Evolutionary conservation across 2,888 invertebrate species (phyloP), one percentile per base, ranked within the genome.

Genomic region (Amitus sp.): DNA sequence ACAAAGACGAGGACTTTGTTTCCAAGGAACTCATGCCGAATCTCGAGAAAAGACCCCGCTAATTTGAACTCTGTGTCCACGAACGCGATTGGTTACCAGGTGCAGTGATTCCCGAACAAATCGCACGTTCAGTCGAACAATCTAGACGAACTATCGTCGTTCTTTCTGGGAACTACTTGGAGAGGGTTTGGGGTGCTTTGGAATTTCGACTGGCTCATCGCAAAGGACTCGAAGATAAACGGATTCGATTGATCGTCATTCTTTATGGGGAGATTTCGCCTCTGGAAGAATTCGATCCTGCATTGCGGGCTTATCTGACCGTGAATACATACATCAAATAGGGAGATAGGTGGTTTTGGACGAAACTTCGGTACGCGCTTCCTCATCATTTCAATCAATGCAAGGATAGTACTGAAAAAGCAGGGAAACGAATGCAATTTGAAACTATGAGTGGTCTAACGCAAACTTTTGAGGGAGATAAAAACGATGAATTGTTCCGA

Each of bases 311-410:
- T 0, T 93, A 93, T 76, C 82, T 94, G 4, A 86, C 86, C 60
- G 89, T 87, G 80, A 92, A 92, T 77, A 94, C 93, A 0, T 94
- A 93, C 74, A 85, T 94, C 23, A 89, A 90, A 72, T 92, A 92
- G 91, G 91, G 89, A 9, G 92, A 93, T 75, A 89, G 90, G 6
- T 90, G 89, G 88, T 93, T 94, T 82, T 94, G 93, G 93, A 85
- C 90, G 52, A 91, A 90, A 77, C 82, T 94, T 49, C 84, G 87
- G 28, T 91, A 90, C 74, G 92, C 93, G 1, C 82, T 92, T 74
- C 91, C 90, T 0, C 90, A 89, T 80, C 54, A n/a, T n/a, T n/a
- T n/a, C n/a, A n/a, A n/a, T n/a, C n/a, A n/a, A n/a, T n/a, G n/a
- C n/a, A n/a, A n/a, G n/a, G n/a, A n/a, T n/a, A n/a, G n/a, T n/a